Evolutionary conservation across 2,113 vertebrate genomes (phyloP), one percentile per base, ranked within the genome.

Genomic region (Chitala chitala): DNA sequence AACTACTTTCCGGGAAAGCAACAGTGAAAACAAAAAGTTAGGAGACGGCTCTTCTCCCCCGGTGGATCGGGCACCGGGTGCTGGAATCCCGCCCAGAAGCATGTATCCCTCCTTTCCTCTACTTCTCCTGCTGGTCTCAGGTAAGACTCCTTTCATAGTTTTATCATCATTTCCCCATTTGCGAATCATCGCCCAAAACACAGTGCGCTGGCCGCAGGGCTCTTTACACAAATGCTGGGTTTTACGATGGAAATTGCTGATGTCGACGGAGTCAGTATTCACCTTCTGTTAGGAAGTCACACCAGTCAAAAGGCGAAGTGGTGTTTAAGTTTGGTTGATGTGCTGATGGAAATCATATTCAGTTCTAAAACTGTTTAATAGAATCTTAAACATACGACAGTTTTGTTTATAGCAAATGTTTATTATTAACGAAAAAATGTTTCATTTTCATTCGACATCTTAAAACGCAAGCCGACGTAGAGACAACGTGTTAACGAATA

Each of bases 101-200:
- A 89, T 89, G 89, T 68, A 44, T 81, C 69, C 73, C n/a, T 13
- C 81, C 44, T 73, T 86, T 54, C 84, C 83, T 83, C 24, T 89
- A 26, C 79, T 74, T 6, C 78, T 74, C 9, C 54, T 87, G 29
- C 26, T 90, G 24, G 51, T 87, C 31, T 84, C 88, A 86, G 90
- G 90, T 92, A 88, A 88, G 87, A 69, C n/a, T 20, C 9, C 6
- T 12, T 40, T 48, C 64, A 68, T n/a, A 26, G 8, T 42, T 42
- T n/a, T 68, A n/a, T 46, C 29, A 46, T 24, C 22, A 42, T 13
- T 42, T 26, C 26, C 64, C 42, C 48, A 51, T 8, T 9, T n/a
- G n/a, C n/a, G n/a, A n/a, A n/a, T n/a, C n/a, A n/a, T n/a, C n/a
- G n/a, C n/a, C n/a, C n/a, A n/a, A n/a, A n/a, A n/a, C n/a, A n/a